These are phyloP conservation scores for Nomada hirtipes DNA, from an alignment of 2,888 invertebrate species.

Conservation along the genomic window DNA sequence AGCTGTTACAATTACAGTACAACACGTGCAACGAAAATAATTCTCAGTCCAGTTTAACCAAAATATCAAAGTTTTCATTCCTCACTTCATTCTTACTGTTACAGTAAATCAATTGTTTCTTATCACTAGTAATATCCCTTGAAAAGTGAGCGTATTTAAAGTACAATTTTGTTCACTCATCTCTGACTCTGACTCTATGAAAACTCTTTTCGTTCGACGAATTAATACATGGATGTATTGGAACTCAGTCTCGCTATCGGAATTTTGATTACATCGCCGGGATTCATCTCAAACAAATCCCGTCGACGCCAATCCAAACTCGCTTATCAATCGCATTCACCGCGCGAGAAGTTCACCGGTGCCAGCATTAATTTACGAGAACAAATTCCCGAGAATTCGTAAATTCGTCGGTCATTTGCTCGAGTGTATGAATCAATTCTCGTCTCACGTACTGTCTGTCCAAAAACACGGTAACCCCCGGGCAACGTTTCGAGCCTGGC, in stretches of 20 bases:
- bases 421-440: conserved; percentile 13
- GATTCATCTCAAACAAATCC: neutral
- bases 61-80: too few relatives aligned
- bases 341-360: conserved; percentile 7
- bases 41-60: too few relatives aligned
- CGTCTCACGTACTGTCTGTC: conserved; percentile 4
- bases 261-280: neutral
- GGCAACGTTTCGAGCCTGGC: conserved; percentile 7
- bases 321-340: neutral
- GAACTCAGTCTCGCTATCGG: neutral
- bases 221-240: neutral
- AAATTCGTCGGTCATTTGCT: conserved; percentile 15
- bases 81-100: too few relatives aligned
- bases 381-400: conserved; percentile 2
- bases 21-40: too few relatives aligned
- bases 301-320: neutral
- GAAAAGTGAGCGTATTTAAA: too few relatives aligned
- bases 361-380: conserved; percentile 11
- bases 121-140: too few relatives aligned
- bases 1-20: too few relatives aligned
- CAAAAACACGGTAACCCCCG: conserved; percentile 11
- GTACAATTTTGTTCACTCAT: too few relatives aligned
- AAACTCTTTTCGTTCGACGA: neutral
- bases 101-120: too few relatives aligned
- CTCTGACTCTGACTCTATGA: too few relatives aligned